These are phyloP conservation scores for Paraplagusia blochii DNA, from an alignment of 2,113 vertebrate species.

Conservation along the genomic window DNA sequence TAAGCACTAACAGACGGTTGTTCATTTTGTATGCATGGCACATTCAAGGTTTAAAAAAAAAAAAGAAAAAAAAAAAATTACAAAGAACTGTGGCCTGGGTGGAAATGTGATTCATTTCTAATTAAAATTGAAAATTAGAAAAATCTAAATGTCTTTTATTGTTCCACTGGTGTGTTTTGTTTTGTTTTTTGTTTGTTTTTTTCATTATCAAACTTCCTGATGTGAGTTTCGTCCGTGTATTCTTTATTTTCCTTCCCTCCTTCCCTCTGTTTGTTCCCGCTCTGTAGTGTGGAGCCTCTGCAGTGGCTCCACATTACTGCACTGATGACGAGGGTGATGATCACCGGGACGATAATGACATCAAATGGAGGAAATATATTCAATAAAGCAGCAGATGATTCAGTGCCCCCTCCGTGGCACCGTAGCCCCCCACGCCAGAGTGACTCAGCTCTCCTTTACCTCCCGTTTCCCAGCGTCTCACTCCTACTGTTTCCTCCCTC, in stretches of 20 bases:
- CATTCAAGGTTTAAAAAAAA: slow-evolving; percentile 36
- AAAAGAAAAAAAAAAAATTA: slow-evolving; percentile 2
- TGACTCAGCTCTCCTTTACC: slow-evolving; percentile 58
- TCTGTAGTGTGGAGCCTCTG: no score
- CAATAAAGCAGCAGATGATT: no score
- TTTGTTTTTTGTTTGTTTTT: no score
- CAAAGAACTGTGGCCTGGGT: slow-evolving; percentile 49
- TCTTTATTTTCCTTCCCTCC: background rate
- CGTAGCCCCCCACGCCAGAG: slow-evolving; percentile 34
- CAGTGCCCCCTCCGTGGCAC: no score
- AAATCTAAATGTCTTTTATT: slow-evolving; percentile 16
- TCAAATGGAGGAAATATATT: no score
- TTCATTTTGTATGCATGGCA: slow-evolving; percentile 75
- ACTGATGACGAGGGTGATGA: no score
- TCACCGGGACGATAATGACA: no score
- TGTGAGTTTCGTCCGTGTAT: no score
- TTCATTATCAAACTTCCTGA: no score
- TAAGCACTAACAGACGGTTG: slow-evolving; percentile 62
- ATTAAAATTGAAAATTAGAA: slow-evolving; percentile 71
- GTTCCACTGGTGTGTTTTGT: slow-evolving; percentile 8
- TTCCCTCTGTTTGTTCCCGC: background rate
- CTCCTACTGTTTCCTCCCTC: slow-evolving; percentile 3
- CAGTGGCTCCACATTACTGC: no score
- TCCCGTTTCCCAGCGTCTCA: background rate
- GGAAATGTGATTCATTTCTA: slow-evolving; percentile 72